Base-by-base conservation (phyloP, 2,113 vertebrate species). In the Calidris pygmaea region DNA sequence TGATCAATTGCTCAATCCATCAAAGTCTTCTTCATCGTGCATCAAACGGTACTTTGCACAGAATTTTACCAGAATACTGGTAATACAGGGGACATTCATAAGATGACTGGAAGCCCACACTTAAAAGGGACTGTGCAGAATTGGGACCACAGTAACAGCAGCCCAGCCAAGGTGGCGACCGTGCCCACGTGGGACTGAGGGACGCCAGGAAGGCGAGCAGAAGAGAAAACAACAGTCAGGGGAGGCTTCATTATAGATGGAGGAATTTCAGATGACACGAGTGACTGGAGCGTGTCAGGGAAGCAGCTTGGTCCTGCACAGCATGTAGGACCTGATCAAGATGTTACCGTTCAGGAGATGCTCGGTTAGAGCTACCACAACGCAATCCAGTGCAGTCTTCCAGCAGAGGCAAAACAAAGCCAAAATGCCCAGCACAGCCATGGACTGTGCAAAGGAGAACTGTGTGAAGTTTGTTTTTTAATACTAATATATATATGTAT, bases 271-370 rank as follows among this genome's bases (percentile, higher is more conserved):
- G 72, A 41, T n/a, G 60, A 27, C 47, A 71, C 0, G 4, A 92
- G 84, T 14, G 91, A 91, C 80, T 81, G 93, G 77, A 96, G 94
- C 35, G 0, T 65, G 89, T 56, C 80, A 56, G 56, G 73, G 73
- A 87, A 95, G 68, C 95, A 95, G 86, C 65, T 47, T 81, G 89
- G 91, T 67, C 76, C 86, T 34, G 72, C 86, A 81, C 83, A 96
- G 94, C 93, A 39, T 7, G 91, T 2, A 30, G 65, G 73, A 30
- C 47, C 29, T 11, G 56, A 60, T 90, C 91, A 95, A 94, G 91
- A 89, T 90, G 95, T 39, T n/a, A 18, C 59, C 52, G 4, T 2
- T 90, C 89, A 89, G 67, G 84, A 27, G 52, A 87, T 12, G 83
- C 80, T 72, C 11, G 2, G 56, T 78, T 84, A 93, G 76, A 92